Base-by-base conservation (phyloP, 37 sponge, comb jelly and placozoan species). In the Bolinopsis microptera region DNA sequence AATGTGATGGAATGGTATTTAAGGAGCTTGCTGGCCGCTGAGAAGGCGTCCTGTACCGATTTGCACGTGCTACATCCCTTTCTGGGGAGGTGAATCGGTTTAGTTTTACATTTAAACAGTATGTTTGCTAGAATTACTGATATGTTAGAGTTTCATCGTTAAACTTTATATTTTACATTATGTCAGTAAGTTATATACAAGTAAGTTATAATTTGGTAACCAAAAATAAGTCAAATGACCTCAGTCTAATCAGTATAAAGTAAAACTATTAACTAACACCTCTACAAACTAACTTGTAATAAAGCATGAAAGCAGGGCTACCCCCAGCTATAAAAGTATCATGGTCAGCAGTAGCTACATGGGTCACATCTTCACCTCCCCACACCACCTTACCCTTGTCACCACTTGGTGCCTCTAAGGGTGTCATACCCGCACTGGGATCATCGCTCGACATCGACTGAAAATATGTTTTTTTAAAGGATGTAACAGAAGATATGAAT, bases 361-460 rank as follows among this genome's bases (percentile, higher is more conserved):
- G 38, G 9, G 16, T 35, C 16, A 80, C 82, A 8, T 18, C 22
- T 16, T 80, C 82, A 8, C 82, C 37, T 9, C 38, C 30, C 82
- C 82, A 80, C 5, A 3, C 16, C 38, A 22, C 16, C 38, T 1
- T 21, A 8, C 2, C 23, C 2, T 16, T 33, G 37, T 28, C 82
- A 1, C 82, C 82, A 27, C 36, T 33, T 8, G 38, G 38, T 1
- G 35, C 37, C 22, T 80, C 82, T 16, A 80, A 21, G 9, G 82
- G 38, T 1, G 38, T 34, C 82, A 80, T 80, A 32, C 82, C 38
- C 36, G 82, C 34, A 36, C 32, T 80, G 38, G 82, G 82, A 30
- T 80, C 82, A 8, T 80, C 82, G 36, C 22, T 9, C 38, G 82
- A 80, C 82, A 80, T 80, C 8, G 82, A 33, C 82, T 80, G 82